Evolutionary conservation across 1,140 invertebrate species (phyloP), one percentile per base, ranked within the genome.

Genomic region (Drosophila nigrodunni): DNA sequence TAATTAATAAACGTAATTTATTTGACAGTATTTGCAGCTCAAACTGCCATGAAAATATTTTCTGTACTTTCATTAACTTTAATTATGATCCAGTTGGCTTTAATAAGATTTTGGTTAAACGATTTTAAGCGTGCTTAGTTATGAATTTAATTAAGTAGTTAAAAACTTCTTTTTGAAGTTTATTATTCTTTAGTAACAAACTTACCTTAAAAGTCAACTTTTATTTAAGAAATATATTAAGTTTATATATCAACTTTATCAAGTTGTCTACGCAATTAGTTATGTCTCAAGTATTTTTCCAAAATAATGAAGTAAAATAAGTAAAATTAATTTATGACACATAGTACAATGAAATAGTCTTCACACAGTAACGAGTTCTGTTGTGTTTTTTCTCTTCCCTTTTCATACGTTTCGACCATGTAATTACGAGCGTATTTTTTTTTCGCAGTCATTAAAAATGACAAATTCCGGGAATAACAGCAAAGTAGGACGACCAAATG

Each of bases 371-470:
- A 62, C 78, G 78, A 77, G 67, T 86, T 61, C 5, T 41, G 8
- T 13, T 13, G 39, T 35, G 18, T 52, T 15, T 44, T 35, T 80
- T 69, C 15, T 78, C 73, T 52, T 67, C 9, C 66, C 78, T 73
- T 54, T 68, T 15, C 64, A 41, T 18, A n/a, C 80, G 43, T 78
- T 79, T 50, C 64, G 55, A 72, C 72, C 82, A 74, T 87, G 79
- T 87, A 87, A 87, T 87, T 88, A 88, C 82, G 77, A 78, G 65
- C 83, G 83, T 85, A 88, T 88, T 88, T 80, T 88, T 80, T 88
- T 88, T 89, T 83, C 77, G 61, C 80, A 88, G 83, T 88, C 83
- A 89, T 88, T 88, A 88, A 88, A 88, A 88, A 88, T 88, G 83
- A 88, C 83, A 88, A 88, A 88, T 88, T 88, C 83, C 83, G 77